These are phyloP conservation scores for Solea senegalensis DNA, from an alignment of 2,113 vertebrate species.

Conservation along the genomic window DNA sequence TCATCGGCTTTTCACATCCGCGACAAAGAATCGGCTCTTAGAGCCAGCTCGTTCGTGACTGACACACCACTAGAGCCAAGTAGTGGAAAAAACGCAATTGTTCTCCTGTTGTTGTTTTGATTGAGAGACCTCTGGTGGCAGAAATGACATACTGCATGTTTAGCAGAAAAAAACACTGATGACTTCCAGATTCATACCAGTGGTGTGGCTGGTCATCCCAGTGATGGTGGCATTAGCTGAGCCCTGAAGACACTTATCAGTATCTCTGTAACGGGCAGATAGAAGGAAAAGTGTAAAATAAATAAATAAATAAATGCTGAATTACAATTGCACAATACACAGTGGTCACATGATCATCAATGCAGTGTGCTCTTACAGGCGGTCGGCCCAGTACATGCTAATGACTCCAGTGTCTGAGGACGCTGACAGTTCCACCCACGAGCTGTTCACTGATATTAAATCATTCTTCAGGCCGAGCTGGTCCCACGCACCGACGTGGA, in stretches of 20 bases:
- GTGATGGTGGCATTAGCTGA: constrained; percentile 67
- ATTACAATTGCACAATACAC: not conserved
- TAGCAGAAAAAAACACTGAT: not conserved
- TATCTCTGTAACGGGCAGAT: constrained; percentile 32
- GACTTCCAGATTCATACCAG: constrained; percentile 51
- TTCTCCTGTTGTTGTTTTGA: not conserved
- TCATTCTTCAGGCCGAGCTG: constrained; percentile 58
- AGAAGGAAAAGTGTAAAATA: not conserved
- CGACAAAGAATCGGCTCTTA: too few species aligned
- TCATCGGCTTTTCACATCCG: too few species aligned
- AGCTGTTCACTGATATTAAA: constrained; percentile 61
- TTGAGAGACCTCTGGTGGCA: not conserved
- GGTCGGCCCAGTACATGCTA: constrained; percentile 75
- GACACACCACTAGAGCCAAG: too few species aligned
- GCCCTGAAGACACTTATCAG: constrained; percentile 71
- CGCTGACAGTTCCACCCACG: constrained; percentile 71
- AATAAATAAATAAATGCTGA: not conserved
- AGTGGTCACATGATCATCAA: not conserved
- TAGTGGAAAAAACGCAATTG: too few species aligned
- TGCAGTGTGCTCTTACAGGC: constrained; percentile 57
- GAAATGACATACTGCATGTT: not conserved
- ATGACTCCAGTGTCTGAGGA: constrained; percentile 59
- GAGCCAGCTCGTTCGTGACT: too few species aligned
- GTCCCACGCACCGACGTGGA: constrained; percentile 69
- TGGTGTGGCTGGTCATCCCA: constrained; percentile 68